Conservation (phyloP, 2,888 invertebrate genomes). For the Liopterus haemorrhoidalis region DNA sequence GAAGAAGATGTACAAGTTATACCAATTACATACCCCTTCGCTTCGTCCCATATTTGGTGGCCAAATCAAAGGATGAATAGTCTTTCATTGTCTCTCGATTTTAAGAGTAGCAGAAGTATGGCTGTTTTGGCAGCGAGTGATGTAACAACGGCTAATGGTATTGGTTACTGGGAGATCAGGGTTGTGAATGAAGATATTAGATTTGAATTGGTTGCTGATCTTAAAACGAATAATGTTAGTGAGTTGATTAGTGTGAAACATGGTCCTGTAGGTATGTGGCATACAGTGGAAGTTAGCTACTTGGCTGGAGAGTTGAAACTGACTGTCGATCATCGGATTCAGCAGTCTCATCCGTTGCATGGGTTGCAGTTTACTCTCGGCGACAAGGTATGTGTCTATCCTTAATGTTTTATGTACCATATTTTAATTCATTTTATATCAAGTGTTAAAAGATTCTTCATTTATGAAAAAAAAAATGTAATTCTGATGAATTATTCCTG, state of each 20-base stretch:
- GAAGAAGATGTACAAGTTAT: constrained; percentile 80
- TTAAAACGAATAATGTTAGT: constrained; percentile 72
- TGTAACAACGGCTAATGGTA: constrained; percentile 63
- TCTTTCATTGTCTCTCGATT: constrained; percentile 76
- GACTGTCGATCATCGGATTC: constrained; percentile 69
- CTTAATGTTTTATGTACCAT: neutral
- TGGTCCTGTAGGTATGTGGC: constrained; percentile 73
- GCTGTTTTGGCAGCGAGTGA: constrained; percentile 83
- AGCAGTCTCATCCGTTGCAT: constrained; percentile 41
- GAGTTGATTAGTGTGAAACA: constrained; percentile 76
- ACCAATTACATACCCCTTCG: constrained; percentile 86
- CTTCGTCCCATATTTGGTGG: constrained; percentile 87
- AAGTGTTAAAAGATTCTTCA: no score
- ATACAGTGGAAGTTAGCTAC: constrained; percentile 73
- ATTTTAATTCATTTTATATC: no score
- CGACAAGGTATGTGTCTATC: constrained; percentile 42
- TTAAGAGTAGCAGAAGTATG: constrained; percentile 75
- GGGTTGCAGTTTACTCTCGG: constrained; percentile 43
- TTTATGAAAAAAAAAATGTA: no score
- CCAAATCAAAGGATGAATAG: constrained; percentile 68
- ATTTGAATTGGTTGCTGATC: constrained; percentile 72
- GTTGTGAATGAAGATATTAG: constrained; percentile 79
- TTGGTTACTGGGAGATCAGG: constrained; percentile 84
- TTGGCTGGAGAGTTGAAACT: constrained; percentile 66
- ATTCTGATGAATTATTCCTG: no score